Conservation (phyloP, 2,797 vertebrate genomes). For the Lindbergichthys nudifrons region DNA sequence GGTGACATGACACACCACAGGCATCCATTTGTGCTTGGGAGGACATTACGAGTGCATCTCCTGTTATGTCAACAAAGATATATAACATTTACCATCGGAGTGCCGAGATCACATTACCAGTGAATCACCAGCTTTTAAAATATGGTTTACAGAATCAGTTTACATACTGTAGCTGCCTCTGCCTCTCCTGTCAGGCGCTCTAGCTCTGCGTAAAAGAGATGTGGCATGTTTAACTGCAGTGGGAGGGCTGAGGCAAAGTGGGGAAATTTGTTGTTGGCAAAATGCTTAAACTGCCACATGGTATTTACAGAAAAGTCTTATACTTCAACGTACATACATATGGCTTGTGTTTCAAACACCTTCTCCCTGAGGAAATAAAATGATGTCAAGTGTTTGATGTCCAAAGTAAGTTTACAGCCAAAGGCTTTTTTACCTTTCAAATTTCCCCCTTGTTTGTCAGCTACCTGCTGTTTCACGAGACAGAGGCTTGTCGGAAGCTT, state of each 20-base stretch:
- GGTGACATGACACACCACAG: constrained; percentile 73
- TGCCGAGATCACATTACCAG: constrained; percentile 74
- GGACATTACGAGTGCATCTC: constrained; percentile 72
- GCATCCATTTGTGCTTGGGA: constrained; percentile 68
- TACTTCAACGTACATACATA: constrained; percentile 75
- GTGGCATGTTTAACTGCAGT: constrained; percentile 54
- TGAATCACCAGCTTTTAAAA: constrained; percentile 78
- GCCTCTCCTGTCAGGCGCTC: constrained; percentile 54
- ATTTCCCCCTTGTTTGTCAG: constrained; percentile 84
- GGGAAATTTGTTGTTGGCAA: constrained; percentile 61
- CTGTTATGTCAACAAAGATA: constrained; percentile 77
- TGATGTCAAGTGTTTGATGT: constrained; percentile 87
- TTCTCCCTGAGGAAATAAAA: constrained; percentile 81
- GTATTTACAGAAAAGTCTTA: constrained; percentile 65
- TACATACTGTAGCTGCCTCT: constrained; percentile 53
- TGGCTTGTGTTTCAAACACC: constrained; percentile 79
- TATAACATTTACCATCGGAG: constrained; percentile 71
- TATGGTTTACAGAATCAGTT: constrained; percentile 75
- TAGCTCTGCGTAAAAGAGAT: constrained; percentile 46
- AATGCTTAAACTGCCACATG: constrained; percentile 70
- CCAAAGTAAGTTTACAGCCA: constrained; percentile 85
- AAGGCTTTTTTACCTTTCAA: constrained; percentile 84
- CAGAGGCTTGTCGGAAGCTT: constrained; percentile 84
- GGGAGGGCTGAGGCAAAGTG: constrained; percentile 42
- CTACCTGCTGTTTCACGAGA: constrained; percentile 88